Base-by-base conservation (phyloP, 2,797 vertebrate species). In the Lacerta agilis region DNA sequence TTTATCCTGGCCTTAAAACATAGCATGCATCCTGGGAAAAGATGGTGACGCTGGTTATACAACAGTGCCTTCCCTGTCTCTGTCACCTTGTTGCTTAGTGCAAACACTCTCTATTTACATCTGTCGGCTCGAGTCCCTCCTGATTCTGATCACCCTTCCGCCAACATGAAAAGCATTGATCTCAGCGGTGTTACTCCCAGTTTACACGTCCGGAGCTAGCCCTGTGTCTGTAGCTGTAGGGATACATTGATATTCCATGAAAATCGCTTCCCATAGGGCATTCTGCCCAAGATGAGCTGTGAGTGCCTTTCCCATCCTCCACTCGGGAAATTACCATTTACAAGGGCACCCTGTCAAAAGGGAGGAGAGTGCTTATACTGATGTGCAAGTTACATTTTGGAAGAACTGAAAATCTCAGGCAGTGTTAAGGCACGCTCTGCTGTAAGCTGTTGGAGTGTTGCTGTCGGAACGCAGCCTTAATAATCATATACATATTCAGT, bases 261-360 rank as follows among this genome's bases (percentile, higher is more conserved):
- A 88, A 91, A 89, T 3, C 41, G 66, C 91, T 94, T 91, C 89
- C 90, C 2, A 25, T 58, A 89, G 91, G 90, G 94, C 83, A 91
- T 88, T 84, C 81, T 91, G 4, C 75, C 88, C 85, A 87, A 85
- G 91, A 88, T 87, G 91, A 94, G 93, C 91, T 80, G 88, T 90
- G 89, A 92, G 87, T 86, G 85, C 90, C 80, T 91, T 93, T 92
- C 92, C 93, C 87, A 66, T 79, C 72, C 83, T 89, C 88, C 87
- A 1, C 71, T 73, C 33, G 8, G 92, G 93, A 96, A 95, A 96
- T 96, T 96, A 95, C 89, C 94, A 95, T 96, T 94, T 94, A 92
- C 94, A 96, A 96, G 94, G 95, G 93, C 94, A 95, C 89, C 95
- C 92, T 95, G 92, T 95, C 94, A 94, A 91, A 94, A 94, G 87